Conservation (phyloP, 2,888 invertebrate genomes). For the Drosophila mimica region DNA sequence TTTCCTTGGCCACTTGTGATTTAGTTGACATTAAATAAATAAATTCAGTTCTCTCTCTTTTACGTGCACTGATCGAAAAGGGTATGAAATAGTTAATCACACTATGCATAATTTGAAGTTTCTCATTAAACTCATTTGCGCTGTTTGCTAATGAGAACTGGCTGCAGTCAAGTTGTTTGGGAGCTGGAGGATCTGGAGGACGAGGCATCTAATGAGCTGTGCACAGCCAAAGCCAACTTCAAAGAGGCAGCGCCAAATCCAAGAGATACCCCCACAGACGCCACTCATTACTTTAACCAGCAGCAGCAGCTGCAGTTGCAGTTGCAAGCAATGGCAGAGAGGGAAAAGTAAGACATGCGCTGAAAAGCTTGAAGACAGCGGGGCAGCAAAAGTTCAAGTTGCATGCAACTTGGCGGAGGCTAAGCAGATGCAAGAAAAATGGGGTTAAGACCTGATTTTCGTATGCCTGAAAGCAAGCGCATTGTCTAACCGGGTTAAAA, state of each 20-base stretch:
- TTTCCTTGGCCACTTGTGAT: neutral
- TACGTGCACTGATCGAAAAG: too few species aligned
- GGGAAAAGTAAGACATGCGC: constrained; percentile 14
- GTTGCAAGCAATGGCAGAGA: neutral
- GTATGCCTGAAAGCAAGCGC: constrained; percentile 59
- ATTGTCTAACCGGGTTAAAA: constrained; percentile 52
- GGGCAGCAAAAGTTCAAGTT: constrained; percentile 61
- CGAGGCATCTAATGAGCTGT: constrained; percentile 51
- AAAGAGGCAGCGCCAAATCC: constrained; percentile 74
- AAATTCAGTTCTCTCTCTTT: too few species aligned
- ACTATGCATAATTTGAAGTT: constrained; percentile 15
- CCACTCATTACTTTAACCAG: constrained; percentile 53
- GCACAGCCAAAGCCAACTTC: constrained; percentile 52
- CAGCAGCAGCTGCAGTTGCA: constrained; percentile 29
- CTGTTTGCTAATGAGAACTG: constrained; percentile 43
- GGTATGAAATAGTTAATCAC: constrained; percentile 1
- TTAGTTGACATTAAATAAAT: too few species aligned
- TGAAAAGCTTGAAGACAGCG: constrained; percentile 34
- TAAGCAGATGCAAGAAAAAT: constrained; percentile 60
- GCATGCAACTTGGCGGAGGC: constrained; percentile 45
- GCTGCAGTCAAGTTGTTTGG: constrained; percentile 8
- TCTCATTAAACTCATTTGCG: constrained; percentile 30
- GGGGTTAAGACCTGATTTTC: constrained; percentile 77
- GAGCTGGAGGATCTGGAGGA: constrained; percentile 13
- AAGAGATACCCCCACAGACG: constrained; percentile 50